Evolutionary conservation across 1,140 invertebrate genomes (phyloP), one percentile per base, ranked within the genome.

Genomic region (Hesperophylax magnus): DNA sequence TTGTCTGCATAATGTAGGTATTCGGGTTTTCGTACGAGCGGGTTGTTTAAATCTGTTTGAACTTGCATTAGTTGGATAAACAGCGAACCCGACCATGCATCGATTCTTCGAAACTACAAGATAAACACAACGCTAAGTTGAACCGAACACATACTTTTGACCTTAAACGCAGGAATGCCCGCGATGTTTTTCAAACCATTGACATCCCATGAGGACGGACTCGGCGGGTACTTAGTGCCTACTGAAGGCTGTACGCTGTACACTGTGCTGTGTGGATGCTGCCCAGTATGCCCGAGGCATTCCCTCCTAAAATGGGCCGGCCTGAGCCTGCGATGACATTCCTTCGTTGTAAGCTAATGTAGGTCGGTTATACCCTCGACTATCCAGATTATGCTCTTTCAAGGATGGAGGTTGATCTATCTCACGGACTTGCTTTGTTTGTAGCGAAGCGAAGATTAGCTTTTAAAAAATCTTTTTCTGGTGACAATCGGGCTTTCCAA

Each of bases 111-210:
- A 53, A 71, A 52, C 34, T 71, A 47, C 67, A 71, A 71, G 67
- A 71, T 71, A 71, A 71, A 71, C 67, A 71, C 34, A 47, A 47
- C 67, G 34, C 67, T 39, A 15, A n/a, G 67, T 52, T 52, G 18
- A 52, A 71, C 34, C 67, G 39, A 71, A 24, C 22, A 71, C 67
- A 71, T 71, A 71, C 67, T 47, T 71, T 71, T 71, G 67, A 71
- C 67, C 67, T 71, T 71, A 71, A 71, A 71, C 67, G 34, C 67
- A 20, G 67, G 67, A 71, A 71, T 47, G 67, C 67, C 22, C 67
- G 67, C 67, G 39, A 71, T 71, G 67, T 71, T 71, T 71, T 47
- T 47, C 31, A 20, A 71, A 71, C 67, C 67, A 20, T 52, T 18
- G 67, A 71, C 67, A 71, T 71, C 67, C 47, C 67, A 52, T 71